Conservation (phyloP, 2,113 vertebrate species). For the Noturus placidus region DNA sequence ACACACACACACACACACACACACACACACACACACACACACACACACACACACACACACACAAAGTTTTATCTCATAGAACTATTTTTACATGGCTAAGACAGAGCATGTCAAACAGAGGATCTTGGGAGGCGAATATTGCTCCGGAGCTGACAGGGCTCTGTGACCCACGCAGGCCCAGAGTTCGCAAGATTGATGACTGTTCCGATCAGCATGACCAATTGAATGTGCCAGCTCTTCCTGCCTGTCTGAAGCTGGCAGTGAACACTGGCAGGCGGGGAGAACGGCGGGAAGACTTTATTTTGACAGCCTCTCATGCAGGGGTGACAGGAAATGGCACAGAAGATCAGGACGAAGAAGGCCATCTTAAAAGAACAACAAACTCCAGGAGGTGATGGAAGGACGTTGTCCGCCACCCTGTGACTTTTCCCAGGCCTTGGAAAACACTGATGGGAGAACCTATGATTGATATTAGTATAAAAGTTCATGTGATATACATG, state of each 20-base stretch:
- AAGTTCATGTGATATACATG: background rate
- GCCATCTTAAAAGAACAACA: conserved; percentile 58
- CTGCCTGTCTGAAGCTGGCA: conserved; percentile 66
- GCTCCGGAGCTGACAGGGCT: conserved; percentile 38
- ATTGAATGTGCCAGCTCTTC: conserved; percentile 59
- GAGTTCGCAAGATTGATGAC: conserved; percentile 48
- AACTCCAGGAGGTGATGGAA: conserved; percentile 42
- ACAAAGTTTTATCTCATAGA: conserved; percentile 49
- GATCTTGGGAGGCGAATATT: conserved; percentile 34
- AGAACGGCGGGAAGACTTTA: conserved; percentile 58
- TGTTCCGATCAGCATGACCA: conserved; percentile 65
- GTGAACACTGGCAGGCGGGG: conserved; percentile 60
- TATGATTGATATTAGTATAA: background rate
- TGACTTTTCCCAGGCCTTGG: conserved; percentile 60
- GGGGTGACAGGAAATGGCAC: conserved; percentile 70
- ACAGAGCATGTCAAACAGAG: conserved; percentile 47
- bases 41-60: conserved; percentile 7
- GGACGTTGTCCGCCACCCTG: conserved; percentile 56
- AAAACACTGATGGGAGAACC: conserved; percentile 13
- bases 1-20: conserved; percentile 1
- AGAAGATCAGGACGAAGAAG: conserved; percentile 67
- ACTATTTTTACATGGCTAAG: conserved; percentile 43
- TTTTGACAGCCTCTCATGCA: conserved; percentile 71
- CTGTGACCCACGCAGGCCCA: conserved; percentile 29
- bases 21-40: conserved; percentile 1